Evolutionary conservation across 2,797 vertebrate genomes (phyloP), one percentile per base, ranked within the genome.

Genomic region (Lagocephalus sceleratus): DNA sequence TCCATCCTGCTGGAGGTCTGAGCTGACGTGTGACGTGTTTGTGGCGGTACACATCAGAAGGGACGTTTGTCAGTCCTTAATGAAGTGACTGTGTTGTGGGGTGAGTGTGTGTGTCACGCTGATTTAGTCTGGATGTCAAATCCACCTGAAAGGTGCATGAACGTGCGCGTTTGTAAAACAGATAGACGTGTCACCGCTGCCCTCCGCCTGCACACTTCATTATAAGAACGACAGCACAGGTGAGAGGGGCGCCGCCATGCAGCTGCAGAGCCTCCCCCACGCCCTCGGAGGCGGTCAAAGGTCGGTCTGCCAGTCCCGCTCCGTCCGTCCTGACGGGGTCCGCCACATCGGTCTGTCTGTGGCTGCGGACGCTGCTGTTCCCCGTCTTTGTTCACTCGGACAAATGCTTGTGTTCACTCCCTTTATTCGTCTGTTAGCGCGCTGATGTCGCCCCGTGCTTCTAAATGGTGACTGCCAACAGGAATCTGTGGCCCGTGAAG

Each of bases 161-260:
- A 35, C 19, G 40, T 2, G 17, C 3, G 38, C 16, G 6, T 19
- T 19, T 19, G 15, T 12, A 1, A 12, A 12, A 35, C 32, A 12
- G 14, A 17, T 9, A 41, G 39, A 41, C 5, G 39, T 63, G 58
- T 68, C 68, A 41, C 25, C 51, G 60, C 41, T 23, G 19, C 59
- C 50, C 60, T 68, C 71, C 56, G 48, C 64, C 58, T 68, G 54
- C 46, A 60, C 14, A 15, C 55, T n/a, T 9, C 64, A 48, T 60
- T 66, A 64, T 57, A 15, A 39, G 66, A 55, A 66, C 76, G 77
- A 84, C 75, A 73, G 73, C 67, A 41, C 81, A 79, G 79, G 78
- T 84, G 75, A 80, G 53, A 45, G 50, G 55, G 73, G 67, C 61
- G 61, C 70, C 66, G 70, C 26, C 71, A 66, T 42, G 57, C 45